Evolutionary conservation across 2,888 invertebrate genomes (phyloP).

Genomic region (Sphaerophoria taeniata): DNA sequence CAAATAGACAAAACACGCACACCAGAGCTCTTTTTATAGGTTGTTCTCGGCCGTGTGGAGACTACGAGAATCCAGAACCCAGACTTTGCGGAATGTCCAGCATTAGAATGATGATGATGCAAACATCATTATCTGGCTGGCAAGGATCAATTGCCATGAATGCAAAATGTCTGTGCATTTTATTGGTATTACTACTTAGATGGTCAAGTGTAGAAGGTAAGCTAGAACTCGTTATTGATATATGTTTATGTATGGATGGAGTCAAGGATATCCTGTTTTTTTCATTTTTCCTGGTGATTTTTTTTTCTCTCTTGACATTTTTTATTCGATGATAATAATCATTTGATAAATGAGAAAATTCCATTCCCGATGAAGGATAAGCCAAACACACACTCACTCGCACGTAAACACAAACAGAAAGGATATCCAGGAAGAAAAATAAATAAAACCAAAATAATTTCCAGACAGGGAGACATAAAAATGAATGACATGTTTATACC

Average conservation of each 20-base stretch:
- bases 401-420: background rate
- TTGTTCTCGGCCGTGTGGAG: too few species aligned
- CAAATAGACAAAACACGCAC: conserved; percentile 39
- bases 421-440: conserved; percentile 25
- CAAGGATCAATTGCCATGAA: conserved; percentile 53
- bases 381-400: background rate
- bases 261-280: conserved; percentile 10
- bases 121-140: conserved; percentile 61
- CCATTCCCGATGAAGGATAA: conserved; percentile 59
- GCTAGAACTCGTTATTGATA: conserved; percentile 42
- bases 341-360: conserved; percentile 50
- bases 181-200: conserved; percentile 65
- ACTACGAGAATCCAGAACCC: conserved; percentile 7
- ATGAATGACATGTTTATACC: conserved; percentile 65
- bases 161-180: conserved; percentile 64
- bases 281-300: background rate
- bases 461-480: conserved; percentile 63
- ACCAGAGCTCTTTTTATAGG: background rate
- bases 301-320: conserved; percentile 16
- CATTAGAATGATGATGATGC: conserved; percentile 62
- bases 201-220: conserved; percentile 73
- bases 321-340: conserved; percentile 30
- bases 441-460: conserved; percentile 69
- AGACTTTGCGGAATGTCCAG: conserved; percentile 61
- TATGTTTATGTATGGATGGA: background rate